Evolutionary conservation across 1,140 invertebrate species (phyloP), one percentile per base, ranked within the genome.

Genomic region (Linepithema humile): DNA sequence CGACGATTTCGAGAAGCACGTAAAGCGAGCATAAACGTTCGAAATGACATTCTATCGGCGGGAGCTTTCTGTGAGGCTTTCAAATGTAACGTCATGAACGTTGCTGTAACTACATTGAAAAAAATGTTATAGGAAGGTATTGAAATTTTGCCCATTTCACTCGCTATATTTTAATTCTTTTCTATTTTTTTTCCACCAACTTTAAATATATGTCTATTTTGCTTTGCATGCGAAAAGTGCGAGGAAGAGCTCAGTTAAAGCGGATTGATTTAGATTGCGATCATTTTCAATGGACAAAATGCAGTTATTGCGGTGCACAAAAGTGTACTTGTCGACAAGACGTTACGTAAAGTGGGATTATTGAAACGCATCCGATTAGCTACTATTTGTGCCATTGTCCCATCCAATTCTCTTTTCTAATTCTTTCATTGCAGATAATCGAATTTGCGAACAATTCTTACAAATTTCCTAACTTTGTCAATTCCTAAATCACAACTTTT

Each of bases 261-360:
- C n/a, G 29, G 45, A 50, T 29, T 17, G 70, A 38, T 69, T 17
- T 69, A 38, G 50, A 23, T 38, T 45, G 69, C 50, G 20, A 55
- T 26, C 15, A 12, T 73, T 73, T 10, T 73, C 20, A 43, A 17
- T 38, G 7, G 50, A 73, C 35, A 57, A 55, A 55, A 73, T 73
- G 35, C 35, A 73, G 57, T 43, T 57, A 50, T 73, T 55, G 32
- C 50, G 70, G 20, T 73, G 70, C 50, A 29, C 20, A 35, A 73
- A 55, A 50, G 15, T 3, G 67, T n/a, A 15, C n/a, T 70, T 29
- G 45, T 50, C 43, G 43, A 67, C 64, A n/a, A 69, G 26, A 43
- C 23, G 45, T 73, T 73, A 73, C 32, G 40, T 73, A 73, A 73
- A 73, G 32, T n/a, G 35, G 23, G 10, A 38, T 70, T 70, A 70